phyloP scores from a whole-genome alignment of 2,888 invertebrate species.

The Euplagia quadripunctaria region DNA sequence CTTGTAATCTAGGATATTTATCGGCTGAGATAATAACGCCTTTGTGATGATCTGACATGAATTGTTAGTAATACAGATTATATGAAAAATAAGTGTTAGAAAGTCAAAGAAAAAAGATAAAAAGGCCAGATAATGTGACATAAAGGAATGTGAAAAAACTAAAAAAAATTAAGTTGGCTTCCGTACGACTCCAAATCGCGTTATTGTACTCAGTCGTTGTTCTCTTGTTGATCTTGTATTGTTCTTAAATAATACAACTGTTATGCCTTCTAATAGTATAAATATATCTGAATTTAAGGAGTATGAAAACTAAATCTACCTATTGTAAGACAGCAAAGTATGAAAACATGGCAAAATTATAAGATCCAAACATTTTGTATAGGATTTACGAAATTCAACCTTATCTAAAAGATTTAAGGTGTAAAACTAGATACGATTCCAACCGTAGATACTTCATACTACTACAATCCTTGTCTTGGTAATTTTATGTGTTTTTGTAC shows the following conservation, averaged over 20 bases:
- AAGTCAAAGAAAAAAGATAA: not conserved
- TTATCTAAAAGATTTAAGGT: slow-evolving; percentile 31
- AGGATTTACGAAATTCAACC: slow-evolving; percentile 20
- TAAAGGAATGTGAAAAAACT: not conserved
- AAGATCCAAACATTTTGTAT: slow-evolving; percentile 19
- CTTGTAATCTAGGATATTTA: slow-evolving; percentile 69
- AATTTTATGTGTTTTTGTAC: slow-evolving; percentile 35
- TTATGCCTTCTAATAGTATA: slow-evolving; percentile 72
- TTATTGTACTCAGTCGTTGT: slow-evolving; percentile 51
- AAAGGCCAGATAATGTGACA: too few species aligned
- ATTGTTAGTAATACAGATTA: not conserved
- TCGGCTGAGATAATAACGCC: slow-evolving; percentile 45
- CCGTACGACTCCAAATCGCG: slow-evolving; percentile 24
- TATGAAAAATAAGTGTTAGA: not conserved
- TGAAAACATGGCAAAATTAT: slow-evolving; percentile 30
- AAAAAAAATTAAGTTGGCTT: not conserved
- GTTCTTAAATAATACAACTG: slow-evolving; percentile 71
- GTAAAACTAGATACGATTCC: not conserved
- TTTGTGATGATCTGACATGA: slow-evolving; percentile 10
- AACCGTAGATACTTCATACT: slow-evolving; percentile 6
- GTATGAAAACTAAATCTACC: slow-evolving; percentile 49
- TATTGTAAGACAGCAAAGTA: slow-evolving; percentile 21
- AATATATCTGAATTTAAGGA: slow-evolving; percentile 55
- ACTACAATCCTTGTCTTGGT: not conserved
- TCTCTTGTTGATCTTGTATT: slow-evolving; percentile 75